Base-by-base conservation (phyloP, 2,888 invertebrate genomes). In the Epistrophella euchroma region DNA sequence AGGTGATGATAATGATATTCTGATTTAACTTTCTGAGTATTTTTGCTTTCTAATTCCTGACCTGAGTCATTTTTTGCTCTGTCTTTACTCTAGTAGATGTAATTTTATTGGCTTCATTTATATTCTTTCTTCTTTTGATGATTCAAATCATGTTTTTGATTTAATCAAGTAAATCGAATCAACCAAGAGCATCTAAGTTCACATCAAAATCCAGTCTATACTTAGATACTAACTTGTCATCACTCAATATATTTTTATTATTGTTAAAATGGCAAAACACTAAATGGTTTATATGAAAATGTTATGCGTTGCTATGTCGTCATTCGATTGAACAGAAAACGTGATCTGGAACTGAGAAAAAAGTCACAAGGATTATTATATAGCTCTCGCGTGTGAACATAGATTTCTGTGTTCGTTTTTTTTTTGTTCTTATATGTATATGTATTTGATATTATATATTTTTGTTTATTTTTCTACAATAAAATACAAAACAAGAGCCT, bases 381-480 rank as follows among this genome's bases (percentile, higher is more conserved):
- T 35, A 37, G 37, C 52, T 68, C 68, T 37, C 52, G 37, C 68
- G 68, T 68, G 52, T 52, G 10, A 28, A 68, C 37, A 52, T 25
- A 52, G 50, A 50, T 52, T 37, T 52, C 19, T 28, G 25, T 37
- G 45, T 47, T 40, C 15, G 3, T 37, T 43, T 45, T 15, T 25
- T 19, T 13, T 17, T 32, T 1, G 3, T 47, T 45, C 9, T 17
- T 56, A 10, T 32, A n/a, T 3, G 17, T 4, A 28, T 32, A 17
- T 28, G n/a, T 40, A 43, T 19, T 13, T 22, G 40, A 19, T 32
- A 17, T 35, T 45, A 25, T 45, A 25, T 60, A 60, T 7, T 11
- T 50, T 35, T 68, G 68, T 68, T 68, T 68, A 68, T 68, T 68
- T 52, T 52, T 68, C 37, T 68, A 37, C 50, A 68, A 68, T 68